Evolutionary conservation across 2,888 invertebrate genomes (phyloP).

Genomic region (Empis livida): DNA sequence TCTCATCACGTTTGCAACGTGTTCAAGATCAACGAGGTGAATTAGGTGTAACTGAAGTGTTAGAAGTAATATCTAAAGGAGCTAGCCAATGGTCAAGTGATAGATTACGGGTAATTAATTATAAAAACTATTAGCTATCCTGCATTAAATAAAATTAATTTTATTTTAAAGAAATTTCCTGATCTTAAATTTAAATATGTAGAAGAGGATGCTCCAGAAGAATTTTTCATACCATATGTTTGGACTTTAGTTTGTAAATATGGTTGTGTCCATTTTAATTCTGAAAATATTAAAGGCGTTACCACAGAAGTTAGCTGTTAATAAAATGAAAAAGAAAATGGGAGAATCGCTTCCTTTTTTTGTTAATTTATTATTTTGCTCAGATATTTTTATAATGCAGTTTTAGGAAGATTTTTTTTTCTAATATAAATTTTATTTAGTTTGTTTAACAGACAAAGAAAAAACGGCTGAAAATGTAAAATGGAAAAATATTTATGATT

Average conservation of each 20-base stretch:
- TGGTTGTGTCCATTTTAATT: conserved; percentile 38
- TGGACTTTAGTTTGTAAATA: conserved; percentile 77
- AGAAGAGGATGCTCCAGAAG: conserved; percentile 96
- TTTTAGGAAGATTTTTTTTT: no score
- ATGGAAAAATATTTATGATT: no score
- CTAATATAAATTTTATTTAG: no score
- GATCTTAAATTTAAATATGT: conserved; percentile 98
- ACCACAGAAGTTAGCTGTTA: conserved; percentile 34
- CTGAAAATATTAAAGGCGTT: conserved; percentile 32
- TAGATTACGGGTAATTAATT: conserved; percentile 61
- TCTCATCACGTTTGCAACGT: conserved; percentile 45
- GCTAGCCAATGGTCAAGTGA: conserved; percentile 91
- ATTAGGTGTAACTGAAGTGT: conserved; percentile 74
- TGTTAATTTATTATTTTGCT: no score
- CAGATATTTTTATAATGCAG: no score
- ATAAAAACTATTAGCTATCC: no score
- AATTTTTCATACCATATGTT: conserved; percentile 98
- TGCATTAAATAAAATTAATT: conserved; percentile 1
- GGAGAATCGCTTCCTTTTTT: no score
- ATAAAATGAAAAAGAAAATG: conserved; percentile 11
- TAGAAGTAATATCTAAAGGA: conserved; percentile 79
- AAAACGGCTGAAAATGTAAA: no score
- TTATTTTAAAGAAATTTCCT: conserved; percentile 80
- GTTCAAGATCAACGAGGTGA: conserved; percentile 53
- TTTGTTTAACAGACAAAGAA: no score